Conservation (phyloP, 1,140 invertebrate species). For the Leguminivora glycinivorella region DNA sequence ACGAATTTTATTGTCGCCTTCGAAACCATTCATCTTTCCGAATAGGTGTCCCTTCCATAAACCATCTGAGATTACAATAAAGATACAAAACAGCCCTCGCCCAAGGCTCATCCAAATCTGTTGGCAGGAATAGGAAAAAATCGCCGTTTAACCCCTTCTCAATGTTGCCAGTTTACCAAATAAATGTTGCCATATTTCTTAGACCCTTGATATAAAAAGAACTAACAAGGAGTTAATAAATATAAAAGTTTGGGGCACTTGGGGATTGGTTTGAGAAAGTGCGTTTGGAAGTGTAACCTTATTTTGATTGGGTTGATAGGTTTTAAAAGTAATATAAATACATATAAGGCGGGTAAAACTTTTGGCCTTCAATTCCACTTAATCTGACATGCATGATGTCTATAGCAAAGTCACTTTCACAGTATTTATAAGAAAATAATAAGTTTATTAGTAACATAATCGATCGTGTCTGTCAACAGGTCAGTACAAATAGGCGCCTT, state of each 20-base stretch:
- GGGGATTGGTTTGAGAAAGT: constrained; percentile 1
- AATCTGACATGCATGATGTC: too few relatives aligned
- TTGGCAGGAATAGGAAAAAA: constrained; percentile 56
- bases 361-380: too few relatives aligned
- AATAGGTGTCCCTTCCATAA: constrained; percentile 34
- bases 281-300: background rate
- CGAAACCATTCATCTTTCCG: constrained; percentile 33
- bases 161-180: constrained; percentile 32
- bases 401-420: too few relatives aligned
- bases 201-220: constrained; percentile 27
- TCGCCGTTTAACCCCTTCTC: constrained; percentile 55
- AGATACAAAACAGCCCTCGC: constrained; percentile 48
- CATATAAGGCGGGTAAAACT: too few relatives aligned
- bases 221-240: constrained; percentile 24
- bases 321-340: too few relatives aligned
- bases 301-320: background rate
- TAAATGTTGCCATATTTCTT: constrained; percentile 30
- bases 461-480: too few relatives aligned
- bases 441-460: too few relatives aligned
- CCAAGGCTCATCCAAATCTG: constrained; percentile 52
- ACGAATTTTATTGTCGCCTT: constrained; percentile 35
- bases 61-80: constrained; percentile 41
- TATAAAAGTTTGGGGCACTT: constrained; percentile 20
- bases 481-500: too few relatives aligned
- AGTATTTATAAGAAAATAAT: too few relatives aligned